Evolutionary conservation across 2,113 vertebrate species (phyloP).

Genomic region (Nanorana parkeri): DNA sequence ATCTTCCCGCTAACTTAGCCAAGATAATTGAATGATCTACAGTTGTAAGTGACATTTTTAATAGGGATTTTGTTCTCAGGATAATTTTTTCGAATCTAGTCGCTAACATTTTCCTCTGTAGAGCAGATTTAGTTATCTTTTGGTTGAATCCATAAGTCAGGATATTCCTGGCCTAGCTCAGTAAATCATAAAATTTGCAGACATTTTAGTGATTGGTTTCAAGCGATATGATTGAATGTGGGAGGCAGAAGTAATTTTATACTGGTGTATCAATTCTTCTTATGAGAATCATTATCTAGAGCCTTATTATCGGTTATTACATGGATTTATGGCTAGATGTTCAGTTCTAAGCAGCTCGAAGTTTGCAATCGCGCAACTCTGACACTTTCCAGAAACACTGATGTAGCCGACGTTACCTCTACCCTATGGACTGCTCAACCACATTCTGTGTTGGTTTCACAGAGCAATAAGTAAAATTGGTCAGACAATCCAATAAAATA

Average conservation of each 20-base stretch:
- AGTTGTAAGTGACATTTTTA: no score
- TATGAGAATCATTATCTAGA: neutral
- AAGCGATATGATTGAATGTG: constrained; percentile 12
- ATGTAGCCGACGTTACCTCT: no score
- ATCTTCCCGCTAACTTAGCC: no score
- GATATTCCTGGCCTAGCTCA: constrained; percentile 9
- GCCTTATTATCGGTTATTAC: neutral
- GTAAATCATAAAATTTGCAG: constrained; percentile 19
- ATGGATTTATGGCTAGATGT: neutral
- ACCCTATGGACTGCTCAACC: no score
- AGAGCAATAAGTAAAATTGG: no score
- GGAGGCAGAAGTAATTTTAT: neutral
- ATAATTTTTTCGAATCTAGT: no score
- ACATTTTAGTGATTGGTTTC: constrained; percentile 7
- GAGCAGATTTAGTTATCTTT: neutral
- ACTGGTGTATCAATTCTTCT: constrained; percentile 2
- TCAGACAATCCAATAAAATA: no score
- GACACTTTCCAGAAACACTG: no score
- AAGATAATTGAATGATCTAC: no score
- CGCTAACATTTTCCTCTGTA: no score
- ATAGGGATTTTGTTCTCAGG: no score
- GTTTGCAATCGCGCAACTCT: neutral
- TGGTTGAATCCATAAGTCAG: neutral
- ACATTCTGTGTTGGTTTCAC: no score
- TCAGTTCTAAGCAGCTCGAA: neutral